These are phyloP conservation scores for Leptinotarsa haldemani DNA, from an alignment of 2,888 invertebrate genomes.

Conservation along the genomic window DNA sequence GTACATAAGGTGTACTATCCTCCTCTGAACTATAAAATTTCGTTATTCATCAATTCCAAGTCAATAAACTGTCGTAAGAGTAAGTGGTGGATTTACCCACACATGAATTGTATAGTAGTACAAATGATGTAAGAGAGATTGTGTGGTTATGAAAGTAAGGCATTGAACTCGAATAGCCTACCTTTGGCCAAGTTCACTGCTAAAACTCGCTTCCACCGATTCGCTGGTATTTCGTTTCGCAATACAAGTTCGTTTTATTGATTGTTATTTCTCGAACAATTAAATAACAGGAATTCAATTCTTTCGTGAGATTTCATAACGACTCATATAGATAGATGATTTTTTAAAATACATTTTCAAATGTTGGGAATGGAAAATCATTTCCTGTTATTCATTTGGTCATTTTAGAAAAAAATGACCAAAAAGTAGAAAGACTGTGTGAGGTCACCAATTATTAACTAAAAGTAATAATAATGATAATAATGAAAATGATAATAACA, in stretches of 20 bases:
- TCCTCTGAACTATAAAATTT: neutral
- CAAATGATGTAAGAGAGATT: conserved; percentile 66
- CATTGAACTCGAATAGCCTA: conserved; percentile 65
- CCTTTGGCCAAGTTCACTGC: conserved; percentile 65
- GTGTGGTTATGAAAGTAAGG: conserved; percentile 66
- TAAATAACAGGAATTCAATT: neutral
- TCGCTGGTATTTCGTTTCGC: neutral
- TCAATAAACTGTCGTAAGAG: conserved; percentile 30
- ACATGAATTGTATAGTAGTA: conserved; percentile 54
- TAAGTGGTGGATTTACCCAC: conserved; percentile 49
- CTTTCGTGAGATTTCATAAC: neutral
- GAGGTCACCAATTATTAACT: too few species aligned
- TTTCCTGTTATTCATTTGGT: too few species aligned
- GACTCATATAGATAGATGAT: too few species aligned
- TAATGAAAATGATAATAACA: too few species aligned
- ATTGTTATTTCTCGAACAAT: conserved; percentile 3
- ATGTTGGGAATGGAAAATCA: too few species aligned
- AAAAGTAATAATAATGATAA: too few species aligned
- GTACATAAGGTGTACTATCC: neutral
- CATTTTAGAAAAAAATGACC: too few species aligned
- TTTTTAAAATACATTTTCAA: too few species aligned
- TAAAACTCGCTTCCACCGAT: conserved; percentile 21
- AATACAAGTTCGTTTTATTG: neutral
- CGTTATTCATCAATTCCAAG: conserved; percentile 19
- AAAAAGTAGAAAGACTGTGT: too few species aligned